phyloP scores from a whole-genome alignment of 2,113 vertebrate genomes.

The Pseudorectes ferrugineus region DNA sequence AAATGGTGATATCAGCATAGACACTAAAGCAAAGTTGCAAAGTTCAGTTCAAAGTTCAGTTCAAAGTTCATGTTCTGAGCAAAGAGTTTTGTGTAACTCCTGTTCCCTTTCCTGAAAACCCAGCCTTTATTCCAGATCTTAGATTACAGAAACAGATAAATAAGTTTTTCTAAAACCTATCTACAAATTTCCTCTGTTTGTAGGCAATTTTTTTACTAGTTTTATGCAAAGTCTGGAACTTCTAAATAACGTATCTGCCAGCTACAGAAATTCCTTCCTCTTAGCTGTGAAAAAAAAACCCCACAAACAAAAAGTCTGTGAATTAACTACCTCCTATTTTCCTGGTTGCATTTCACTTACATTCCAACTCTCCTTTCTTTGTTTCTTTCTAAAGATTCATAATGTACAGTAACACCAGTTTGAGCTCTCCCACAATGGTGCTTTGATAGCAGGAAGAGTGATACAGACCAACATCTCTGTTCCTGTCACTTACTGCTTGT shows the following conservation, averaged over 20 bases:
- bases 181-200: neutral
- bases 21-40: neutral
- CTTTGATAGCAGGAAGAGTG: neutral
- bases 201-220: neutral
- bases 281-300: fast-evolving
- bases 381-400: conserved; percentile 5
- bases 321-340: conserved; percentile 29
- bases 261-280: neutral
- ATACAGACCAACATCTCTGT: neutral
- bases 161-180: neutral
- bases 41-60: neutral
- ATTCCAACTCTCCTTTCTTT: neutral
- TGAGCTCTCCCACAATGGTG: neutral
- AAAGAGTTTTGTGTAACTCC: neutral
- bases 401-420: neutral
- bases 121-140: neutral
- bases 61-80: neutral
- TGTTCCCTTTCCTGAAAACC: neutral
- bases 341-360: neutral
- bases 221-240: neutral
- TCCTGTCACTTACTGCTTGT: neutral
- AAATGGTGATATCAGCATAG: neutral
- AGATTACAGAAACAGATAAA: neutral
- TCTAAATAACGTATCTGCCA: neutral
- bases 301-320: neutral